Conservation (phyloP, 1,140 invertebrate species). For the Rhynchophorus ferrugineus region DNA sequence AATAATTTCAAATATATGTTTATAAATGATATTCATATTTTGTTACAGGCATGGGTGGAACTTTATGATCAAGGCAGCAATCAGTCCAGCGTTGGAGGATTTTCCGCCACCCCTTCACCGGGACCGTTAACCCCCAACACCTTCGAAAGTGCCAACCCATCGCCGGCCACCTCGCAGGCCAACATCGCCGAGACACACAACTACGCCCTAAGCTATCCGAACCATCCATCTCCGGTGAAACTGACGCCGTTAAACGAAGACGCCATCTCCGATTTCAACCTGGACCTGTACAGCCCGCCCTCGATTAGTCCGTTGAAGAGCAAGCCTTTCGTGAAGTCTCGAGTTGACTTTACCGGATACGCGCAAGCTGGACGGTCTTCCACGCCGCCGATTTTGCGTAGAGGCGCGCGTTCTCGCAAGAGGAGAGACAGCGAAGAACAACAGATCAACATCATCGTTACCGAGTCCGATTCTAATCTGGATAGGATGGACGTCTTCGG, state of each 20-base stretch:
- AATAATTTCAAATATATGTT: no score
- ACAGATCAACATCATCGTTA: not conserved
- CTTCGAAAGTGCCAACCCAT: conserved; percentile 17
- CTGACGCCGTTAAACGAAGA: conserved; percentile 48
- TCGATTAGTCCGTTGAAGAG: conserved; percentile 32
- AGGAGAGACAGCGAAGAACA: conserved; percentile 31
- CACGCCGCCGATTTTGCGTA: conserved; percentile 53
- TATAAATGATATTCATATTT: no score
- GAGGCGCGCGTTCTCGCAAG: conserved; percentile 37
- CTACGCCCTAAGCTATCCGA: conserved; percentile 42
- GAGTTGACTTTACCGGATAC: conserved; percentile 27
- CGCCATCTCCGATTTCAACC: conserved; percentile 27
- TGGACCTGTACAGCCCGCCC: conserved; percentile 25
- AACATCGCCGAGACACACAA: conserved; percentile 30
- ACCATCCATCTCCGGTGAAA: conserved; percentile 37
- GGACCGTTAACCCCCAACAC: conserved; percentile 26
- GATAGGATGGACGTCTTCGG: conserved; percentile 8
- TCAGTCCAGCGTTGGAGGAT: conserved; percentile 36
- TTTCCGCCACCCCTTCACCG: conserved; percentile 37
- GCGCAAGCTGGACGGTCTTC: conserved; percentile 31
- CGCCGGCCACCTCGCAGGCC: conserved; percentile 12
- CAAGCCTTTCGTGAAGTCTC: conserved; percentile 29
- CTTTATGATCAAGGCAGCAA: conserved; percentile 38
- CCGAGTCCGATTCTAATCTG: conserved; percentile 6
- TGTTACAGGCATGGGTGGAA: conserved; percentile 34